Percentiles rank a stretch among this genome's conserved stretches.
These are phyloP conservation scores for Gulo gulo DNA, from an alignment of 2,113 vertebrate genomes.

Conservation along the genomic window DNA sequence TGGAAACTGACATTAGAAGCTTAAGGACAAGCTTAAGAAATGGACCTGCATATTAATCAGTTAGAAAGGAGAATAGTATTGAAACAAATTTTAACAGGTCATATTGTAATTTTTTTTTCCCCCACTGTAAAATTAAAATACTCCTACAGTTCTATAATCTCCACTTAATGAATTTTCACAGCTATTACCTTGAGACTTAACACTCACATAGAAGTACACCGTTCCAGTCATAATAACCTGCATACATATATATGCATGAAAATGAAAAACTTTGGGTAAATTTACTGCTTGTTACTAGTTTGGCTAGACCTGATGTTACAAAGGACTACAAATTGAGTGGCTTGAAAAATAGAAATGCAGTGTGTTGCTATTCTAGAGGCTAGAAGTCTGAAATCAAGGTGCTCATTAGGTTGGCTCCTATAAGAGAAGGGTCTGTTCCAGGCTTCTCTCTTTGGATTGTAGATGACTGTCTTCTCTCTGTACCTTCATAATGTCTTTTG, in stretches of 20 bases:
- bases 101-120: not conserved
- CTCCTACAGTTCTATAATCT: not conserved
- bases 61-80: not conserved
- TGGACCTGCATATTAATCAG: not conserved
- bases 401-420: too few species aligned
- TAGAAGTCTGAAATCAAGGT: not conserved
- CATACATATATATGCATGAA: not conserved
- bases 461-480: not conserved
- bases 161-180: not conserved
- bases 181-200: not conserved
- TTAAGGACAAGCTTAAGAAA: not conserved
- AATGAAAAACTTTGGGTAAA: not conserved
- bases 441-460: not conserved
- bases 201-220: not conserved
- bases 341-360: not conserved
- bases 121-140: not conserved
- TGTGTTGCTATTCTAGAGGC: not conserved
- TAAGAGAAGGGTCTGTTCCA: not conserved
- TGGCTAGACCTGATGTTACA: not conserved
- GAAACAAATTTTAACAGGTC: not conserved
- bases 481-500: not conserved
- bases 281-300: not conserved
- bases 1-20: not conserved
- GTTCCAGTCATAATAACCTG: not conserved
- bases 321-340: not conserved